These are phyloP conservation scores for Phaedon cochleariae DNA, from an alignment of 2,888 invertebrate genomes.

Conservation along the genomic window DNA sequence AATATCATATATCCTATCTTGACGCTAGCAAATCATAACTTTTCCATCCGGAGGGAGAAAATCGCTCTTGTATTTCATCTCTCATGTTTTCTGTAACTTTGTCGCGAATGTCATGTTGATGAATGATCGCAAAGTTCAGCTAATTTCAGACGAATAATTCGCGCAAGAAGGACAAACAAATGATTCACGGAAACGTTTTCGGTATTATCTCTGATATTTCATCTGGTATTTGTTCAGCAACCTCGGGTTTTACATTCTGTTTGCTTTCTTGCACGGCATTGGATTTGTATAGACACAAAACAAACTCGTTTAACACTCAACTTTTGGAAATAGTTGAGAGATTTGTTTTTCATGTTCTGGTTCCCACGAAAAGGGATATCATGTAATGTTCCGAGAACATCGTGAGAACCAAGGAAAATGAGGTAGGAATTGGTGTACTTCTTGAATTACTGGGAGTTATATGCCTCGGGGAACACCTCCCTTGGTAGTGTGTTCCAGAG, in stretches of 20 bases:
- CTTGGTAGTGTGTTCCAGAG: too few species aligned
- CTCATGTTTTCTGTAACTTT: not conserved
- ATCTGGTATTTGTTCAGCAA: not conserved
- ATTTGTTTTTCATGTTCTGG: too few species aligned
- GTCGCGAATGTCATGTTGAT: not conserved
- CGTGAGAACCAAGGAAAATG: too few species aligned
- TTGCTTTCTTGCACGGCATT: not conserved
- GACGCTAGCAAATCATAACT: not conserved
- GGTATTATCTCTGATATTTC: not conserved
- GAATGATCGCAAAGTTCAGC: not conserved
- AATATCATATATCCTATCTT: not conserved
- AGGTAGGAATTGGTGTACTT: too few species aligned
- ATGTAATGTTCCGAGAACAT: too few species aligned
- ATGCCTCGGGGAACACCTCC: too few species aligned
- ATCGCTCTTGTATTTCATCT: not conserved
- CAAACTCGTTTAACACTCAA: too few species aligned
- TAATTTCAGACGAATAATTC: not conserved
- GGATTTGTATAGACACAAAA: too few species aligned
- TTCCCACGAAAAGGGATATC: too few species aligned
- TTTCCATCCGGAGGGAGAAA: not conserved
- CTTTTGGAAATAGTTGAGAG: too few species aligned
- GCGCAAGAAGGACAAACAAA: not conserved
- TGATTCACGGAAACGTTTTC: not conserved
- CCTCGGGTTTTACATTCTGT: not conserved
- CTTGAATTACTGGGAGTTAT: too few species aligned